phyloP scores from a whole-genome alignment of 2,888 invertebrate genomes.

The Drosophila merina region DNA sequence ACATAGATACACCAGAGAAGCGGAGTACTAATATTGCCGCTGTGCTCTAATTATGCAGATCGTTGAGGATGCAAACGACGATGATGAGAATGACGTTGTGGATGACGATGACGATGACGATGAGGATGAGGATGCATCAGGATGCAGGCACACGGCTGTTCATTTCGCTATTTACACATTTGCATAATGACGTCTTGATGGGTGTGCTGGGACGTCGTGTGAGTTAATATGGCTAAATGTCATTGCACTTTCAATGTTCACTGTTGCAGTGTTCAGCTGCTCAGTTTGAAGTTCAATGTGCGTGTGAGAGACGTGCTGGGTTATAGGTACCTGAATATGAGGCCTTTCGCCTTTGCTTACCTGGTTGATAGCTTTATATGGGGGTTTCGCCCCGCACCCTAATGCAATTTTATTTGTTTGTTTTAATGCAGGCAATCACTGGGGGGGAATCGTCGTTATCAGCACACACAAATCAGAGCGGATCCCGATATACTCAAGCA shows the following conservation, averaged over 20 bases:
- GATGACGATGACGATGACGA: conserved; percentile 6
- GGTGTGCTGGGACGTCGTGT: background rate
- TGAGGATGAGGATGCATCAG: conserved; percentile 41
- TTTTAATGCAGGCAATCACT: conserved; percentile 38
- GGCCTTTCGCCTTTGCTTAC: conserved; percentile 52
- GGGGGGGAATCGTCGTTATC: conserved; percentile 45
- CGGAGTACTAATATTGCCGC: conserved; percentile 31
- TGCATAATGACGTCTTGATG: conserved; percentile 60
- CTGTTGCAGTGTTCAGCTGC: background rate
- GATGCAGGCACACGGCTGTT: conserved; percentile 47
- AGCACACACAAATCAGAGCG: conserved; percentile 61
- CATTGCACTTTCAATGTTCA: conserved; percentile 51
- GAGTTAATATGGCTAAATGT: conserved; percentile 27
- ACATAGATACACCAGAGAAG: conserved; percentile 24
- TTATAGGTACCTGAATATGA: conserved; percentile 14
- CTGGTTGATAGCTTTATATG: conserved; percentile 40
- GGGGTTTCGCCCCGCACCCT: background rate
- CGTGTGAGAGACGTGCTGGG: conserved; percentile 30
- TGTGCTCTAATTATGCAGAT: conserved; percentile 67
- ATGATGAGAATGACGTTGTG: conserved; percentile 1
- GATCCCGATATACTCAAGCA: conserved; percentile 16
- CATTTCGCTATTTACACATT: conserved; percentile 49
- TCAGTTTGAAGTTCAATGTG: conserved; percentile 51
- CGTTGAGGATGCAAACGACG: conserved; percentile 12
- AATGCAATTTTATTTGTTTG: conserved; percentile 14